phyloP scores from a whole-genome alignment of 2,888 invertebrate genomes.

The Ormyrus nitidulus region DNA sequence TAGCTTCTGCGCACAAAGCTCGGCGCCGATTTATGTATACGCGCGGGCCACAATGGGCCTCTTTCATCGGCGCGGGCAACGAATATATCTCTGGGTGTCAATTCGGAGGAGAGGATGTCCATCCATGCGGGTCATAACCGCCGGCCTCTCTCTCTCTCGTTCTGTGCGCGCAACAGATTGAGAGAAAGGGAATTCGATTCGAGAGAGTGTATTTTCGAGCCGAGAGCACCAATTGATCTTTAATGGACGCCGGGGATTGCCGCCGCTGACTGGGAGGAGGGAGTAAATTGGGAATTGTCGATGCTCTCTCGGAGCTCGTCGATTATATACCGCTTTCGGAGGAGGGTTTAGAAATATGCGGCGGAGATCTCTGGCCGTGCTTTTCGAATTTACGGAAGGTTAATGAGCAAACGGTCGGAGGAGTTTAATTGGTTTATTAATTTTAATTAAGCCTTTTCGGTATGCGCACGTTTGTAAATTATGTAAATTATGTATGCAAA shows the following conservation, averaged over 20 bases:
- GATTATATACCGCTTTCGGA: no score
- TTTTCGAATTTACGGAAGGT: no score
- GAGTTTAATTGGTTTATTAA: no score
- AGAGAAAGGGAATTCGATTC: constrained; percentile 39
- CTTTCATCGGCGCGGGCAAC: constrained; percentile 66
- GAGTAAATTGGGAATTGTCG: neutral
- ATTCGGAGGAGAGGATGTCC: constrained; percentile 58
- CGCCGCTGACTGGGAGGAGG: neutral
- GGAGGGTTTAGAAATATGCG: neutral
- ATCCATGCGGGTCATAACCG: constrained; percentile 60
- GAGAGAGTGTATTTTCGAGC: constrained; percentile 20
- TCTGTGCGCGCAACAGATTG: constrained; percentile 23
- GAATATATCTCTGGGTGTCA: constrained; percentile 59
- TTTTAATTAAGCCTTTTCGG: no score
- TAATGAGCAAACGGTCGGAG: no score
- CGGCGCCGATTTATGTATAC: constrained; percentile 63
- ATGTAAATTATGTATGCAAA: constrained; percentile 22
- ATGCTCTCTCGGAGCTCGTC: neutral
- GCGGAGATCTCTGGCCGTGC: no score
- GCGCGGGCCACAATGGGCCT: constrained; percentile 68
- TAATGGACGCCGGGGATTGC: constrained; percentile 43
- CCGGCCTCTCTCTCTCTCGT: constrained; percentile 20
- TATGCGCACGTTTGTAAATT: neutral
- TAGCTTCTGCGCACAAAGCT: neutral
- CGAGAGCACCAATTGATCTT: constrained; percentile 53